A percentile compares a stretch with the other conserved stretches of the same genome.
Evolutionary conservation across 1,140 invertebrate species (phyloP).

Genomic region (Nasonia vitripennis): DNA sequence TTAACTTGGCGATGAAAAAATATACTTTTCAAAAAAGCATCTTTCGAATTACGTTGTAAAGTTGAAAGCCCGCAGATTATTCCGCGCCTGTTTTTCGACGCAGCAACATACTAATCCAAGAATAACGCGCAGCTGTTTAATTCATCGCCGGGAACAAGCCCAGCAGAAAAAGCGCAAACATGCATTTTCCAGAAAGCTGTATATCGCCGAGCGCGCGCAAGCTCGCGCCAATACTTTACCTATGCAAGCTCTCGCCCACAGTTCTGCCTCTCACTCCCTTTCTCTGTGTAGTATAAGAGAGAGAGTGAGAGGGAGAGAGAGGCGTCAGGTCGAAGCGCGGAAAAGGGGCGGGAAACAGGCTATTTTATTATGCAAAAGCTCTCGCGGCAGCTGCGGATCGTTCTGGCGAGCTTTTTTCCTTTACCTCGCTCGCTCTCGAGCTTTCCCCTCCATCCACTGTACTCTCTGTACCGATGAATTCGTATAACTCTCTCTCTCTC

Average conservation of each 20-base stretch:
- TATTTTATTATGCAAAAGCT: slow-evolving; percentile 77
- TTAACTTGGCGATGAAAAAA: too few species aligned
- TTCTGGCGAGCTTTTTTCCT: background rate
- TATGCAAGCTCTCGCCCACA: background rate
- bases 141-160: background rate
- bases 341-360: slow-evolving; percentile 61
- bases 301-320: background rate
- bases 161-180: background rate
- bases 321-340: slow-evolving; percentile 27
- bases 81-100: too few species aligned
- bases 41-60: too few species aligned
- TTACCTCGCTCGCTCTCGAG: background rate
- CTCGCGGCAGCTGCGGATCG: slow-evolving; percentile 52
- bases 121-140: background rate
- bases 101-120: background rate
- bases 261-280: background rate
- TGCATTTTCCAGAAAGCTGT: background rate
- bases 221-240: slow-evolving; percentile 6
- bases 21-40: too few species aligned
- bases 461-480: background rate
- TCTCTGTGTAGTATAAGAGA: slow-evolving; percentile 14
- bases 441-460: background rate
- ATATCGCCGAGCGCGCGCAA: background rate
- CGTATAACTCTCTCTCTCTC: background rate
- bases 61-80: too few species aligned